phyloP scores from a whole-genome alignment of 2,113 vertebrate genomes.

The Ariopsis seemanni region DNA sequence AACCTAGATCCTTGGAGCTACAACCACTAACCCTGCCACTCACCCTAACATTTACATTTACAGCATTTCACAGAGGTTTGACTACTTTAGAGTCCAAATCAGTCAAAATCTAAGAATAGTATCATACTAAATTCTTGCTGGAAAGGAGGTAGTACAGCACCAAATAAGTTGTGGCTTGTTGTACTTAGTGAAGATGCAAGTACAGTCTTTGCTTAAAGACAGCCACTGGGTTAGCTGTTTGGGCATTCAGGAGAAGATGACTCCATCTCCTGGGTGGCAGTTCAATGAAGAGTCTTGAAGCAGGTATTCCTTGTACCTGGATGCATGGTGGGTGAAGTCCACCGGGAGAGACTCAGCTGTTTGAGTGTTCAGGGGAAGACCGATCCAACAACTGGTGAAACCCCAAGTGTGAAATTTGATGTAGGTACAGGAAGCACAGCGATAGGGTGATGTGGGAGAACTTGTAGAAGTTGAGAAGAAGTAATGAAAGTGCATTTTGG shows the following conservation, averaged over 20 bases:
- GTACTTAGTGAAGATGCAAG: not conserved
- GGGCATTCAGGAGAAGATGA: not conserved
- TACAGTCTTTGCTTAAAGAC: not conserved
- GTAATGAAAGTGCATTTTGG: not conserved
- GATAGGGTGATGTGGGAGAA: not conserved
- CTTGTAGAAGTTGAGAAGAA: not conserved
- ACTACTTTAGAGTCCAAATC: not conserved
- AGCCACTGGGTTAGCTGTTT: not conserved
- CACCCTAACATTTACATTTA: conserved; percentile 2
- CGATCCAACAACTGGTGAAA: not conserved
- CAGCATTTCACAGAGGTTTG: not conserved
- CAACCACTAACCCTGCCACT: not conserved
- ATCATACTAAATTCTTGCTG: not conserved
- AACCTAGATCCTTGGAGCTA: not conserved
- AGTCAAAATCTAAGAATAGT: not conserved
- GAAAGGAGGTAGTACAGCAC: not conserved
- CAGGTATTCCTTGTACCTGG: not conserved
- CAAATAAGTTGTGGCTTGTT: not conserved
- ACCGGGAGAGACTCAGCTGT: not conserved
- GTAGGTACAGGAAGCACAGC: not conserved
- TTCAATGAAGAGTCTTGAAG: not conserved
- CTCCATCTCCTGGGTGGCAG: not conserved
- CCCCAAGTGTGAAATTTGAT: not conserved
- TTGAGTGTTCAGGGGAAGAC: no score
- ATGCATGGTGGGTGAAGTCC: not conserved